These are phyloP conservation scores for Sebastes fasciatus DNA, from an alignment of 2,113 vertebrate species.

Conservation along the genomic window DNA sequence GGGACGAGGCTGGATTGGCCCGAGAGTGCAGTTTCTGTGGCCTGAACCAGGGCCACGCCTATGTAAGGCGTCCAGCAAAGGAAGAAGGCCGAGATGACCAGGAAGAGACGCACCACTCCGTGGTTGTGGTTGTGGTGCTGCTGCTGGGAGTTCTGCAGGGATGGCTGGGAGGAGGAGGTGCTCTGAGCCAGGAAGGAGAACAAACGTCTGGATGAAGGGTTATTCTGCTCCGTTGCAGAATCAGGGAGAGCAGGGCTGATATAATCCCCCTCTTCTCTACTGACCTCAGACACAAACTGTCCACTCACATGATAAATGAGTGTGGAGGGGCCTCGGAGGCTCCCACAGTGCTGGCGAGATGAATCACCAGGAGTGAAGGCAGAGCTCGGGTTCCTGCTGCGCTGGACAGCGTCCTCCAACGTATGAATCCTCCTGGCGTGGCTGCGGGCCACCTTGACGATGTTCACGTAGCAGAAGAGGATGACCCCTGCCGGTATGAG, in stretches of 20 bases:
- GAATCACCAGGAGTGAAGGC: slow-evolving; percentile 37
- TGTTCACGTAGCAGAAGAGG: slow-evolving; percentile 86
- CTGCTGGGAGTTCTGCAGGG: slow-evolving; percentile 67
- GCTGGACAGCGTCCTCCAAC: slow-evolving; percentile 84
- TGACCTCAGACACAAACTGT: slow-evolving; percentile 73
- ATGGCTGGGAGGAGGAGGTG: slow-evolving; percentile 37
- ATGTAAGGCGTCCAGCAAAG: slow-evolving; percentile 88
- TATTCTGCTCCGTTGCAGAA: slow-evolving; percentile 32
- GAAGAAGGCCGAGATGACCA: slow-evolving; percentile 85
- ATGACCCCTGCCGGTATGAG: slow-evolving; percentile 83
- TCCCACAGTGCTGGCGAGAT: slow-evolving; percentile 39
- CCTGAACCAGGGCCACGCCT: slow-evolving; percentile 81
- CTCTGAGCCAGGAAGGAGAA: slow-evolving; percentile 70
- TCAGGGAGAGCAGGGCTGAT: slow-evolving; percentile 4
- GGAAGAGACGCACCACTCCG: slow-evolving; percentile 82
- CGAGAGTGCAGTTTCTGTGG: slow-evolving; percentile 79
- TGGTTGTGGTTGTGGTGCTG: slow-evolving; percentile 71
- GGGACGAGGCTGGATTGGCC: slow-evolving; percentile 77
- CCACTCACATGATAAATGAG: slow-evolving; percentile 82
- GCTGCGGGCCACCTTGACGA: slow-evolving; percentile 83
- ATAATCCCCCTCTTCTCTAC: slow-evolving; percentile 26
- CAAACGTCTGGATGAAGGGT: slow-evolving; percentile 45
- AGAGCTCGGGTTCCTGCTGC: slow-evolving; percentile 52
- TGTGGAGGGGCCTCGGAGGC: slow-evolving; percentile 68
- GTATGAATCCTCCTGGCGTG: slow-evolving; percentile 85